Conservation (phyloP, 2,113 vertebrate genomes). For the Echinops telfairi region DNA sequence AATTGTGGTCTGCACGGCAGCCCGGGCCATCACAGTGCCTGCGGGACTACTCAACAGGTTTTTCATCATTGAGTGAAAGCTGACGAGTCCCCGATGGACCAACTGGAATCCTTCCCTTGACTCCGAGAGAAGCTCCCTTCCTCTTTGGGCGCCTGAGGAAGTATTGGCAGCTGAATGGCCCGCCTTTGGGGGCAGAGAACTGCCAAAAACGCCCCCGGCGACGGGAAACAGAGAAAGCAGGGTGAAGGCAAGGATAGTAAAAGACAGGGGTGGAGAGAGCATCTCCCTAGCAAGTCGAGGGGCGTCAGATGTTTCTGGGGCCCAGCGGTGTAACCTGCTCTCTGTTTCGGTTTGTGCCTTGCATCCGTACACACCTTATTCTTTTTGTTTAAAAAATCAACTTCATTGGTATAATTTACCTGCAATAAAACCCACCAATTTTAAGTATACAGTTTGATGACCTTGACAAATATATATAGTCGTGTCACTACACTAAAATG, state of each 20-base stretch:
- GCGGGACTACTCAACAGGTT: not conserved
- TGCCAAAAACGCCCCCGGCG: not conserved
- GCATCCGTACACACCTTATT: too few species aligned
- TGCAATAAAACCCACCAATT: not conserved
- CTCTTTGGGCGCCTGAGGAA: not conserved
- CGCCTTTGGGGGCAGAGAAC: not conserved
- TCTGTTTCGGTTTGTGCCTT: not conserved
- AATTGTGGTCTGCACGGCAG: not conserved
- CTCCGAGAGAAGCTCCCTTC: not conserved
- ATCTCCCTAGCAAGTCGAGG: too few species aligned
- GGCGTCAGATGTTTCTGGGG: not conserved
- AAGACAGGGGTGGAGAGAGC: not conserved
- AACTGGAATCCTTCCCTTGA: conserved; percentile 13
- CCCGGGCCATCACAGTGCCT: not conserved
- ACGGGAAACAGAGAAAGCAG: not conserved
- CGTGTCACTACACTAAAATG: not conserved
- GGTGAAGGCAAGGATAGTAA: not conserved
- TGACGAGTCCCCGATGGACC: not conserved
- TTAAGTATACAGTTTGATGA: not conserved
- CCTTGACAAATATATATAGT: not conserved
- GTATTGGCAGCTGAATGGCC: not conserved
- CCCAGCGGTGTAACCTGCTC: not conserved
- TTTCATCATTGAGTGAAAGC: not conserved
- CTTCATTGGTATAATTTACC: not conserved
- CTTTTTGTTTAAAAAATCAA: too few species aligned